Base-by-base conservation (phyloP, 2,888 invertebrate genomes). In the Callyntrura sp. region DNA sequence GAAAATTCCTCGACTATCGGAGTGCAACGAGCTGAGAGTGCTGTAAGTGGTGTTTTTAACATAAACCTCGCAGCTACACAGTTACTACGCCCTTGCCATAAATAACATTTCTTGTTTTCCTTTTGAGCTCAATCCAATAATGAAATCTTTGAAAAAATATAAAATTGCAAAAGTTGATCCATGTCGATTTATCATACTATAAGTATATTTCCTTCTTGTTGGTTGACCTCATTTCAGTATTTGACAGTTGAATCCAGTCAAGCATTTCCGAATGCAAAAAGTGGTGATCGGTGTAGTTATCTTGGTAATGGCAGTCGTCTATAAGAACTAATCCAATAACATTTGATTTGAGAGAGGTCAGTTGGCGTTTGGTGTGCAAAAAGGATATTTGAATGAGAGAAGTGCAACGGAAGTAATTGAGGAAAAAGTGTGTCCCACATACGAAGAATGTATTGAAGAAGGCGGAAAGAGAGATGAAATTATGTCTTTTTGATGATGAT, bases 21-120 rank as follows among this genome's bases (percentile, higher is more conserved):
- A 96, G 92, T 99, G 98, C 95, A 95, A 95, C 93, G 97, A 98
- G 94, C 96, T 98, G 94, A 96, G 97, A 94, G 96, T 98, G 94
- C 95, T 98, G 98, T 98, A 95, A 97, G 98, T 97, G 94, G 90
- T 5, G 35, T 60, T 35, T 79, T 17, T 35, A 0, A 62, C 62
- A 35, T 6, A 35, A 2, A 35, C 2, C 6, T 35, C 35, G 35
- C 35, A 35, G 35, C 35, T 6, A 35, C 2, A 2, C 35, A 35
- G 35, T 35, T 35, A 35, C 35, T 35, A 35, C 6, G 6, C 62
- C 12, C 8, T 6, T 28, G 28, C 62, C 25, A 65, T 65, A 65
- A 65, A 65, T 25, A 73, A 73, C 11, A 73, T 48, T 8, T 11
- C 17, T 73, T 35, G 35, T 35, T 35, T 35, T 57, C 55, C n/a